Conservation (phyloP, 2,797 vertebrate genomes). For the Sebastes oblongus region DNA sequence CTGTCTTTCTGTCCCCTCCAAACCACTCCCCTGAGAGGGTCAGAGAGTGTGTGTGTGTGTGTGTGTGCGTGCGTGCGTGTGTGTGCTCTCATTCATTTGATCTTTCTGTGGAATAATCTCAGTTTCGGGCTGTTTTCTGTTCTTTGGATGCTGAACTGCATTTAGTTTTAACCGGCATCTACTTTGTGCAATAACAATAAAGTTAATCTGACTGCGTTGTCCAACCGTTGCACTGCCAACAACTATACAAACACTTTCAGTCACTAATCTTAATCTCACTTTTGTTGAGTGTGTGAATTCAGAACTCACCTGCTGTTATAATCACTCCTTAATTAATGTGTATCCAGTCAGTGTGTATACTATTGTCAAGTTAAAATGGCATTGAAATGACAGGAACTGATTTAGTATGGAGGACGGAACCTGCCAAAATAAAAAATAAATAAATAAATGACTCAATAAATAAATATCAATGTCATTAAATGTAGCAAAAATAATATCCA, state of each 20-base stretch:
- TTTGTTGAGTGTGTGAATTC: neutral
- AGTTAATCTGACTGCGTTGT: neutral
- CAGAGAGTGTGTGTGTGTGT: neutral
- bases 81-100: neutral
- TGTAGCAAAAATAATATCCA: too few relatives aligned
- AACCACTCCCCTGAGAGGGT: slow-evolving; percentile 17
- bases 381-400: neutral
- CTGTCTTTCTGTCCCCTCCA: slow-evolving; percentile 34
- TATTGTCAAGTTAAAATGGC: neutral
- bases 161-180: neutral
- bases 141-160: neutral
- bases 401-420: neutral
- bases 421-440: too few relatives aligned
- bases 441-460: too few relatives aligned
- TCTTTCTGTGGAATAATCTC: slow-evolving; percentile 8
- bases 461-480: too few relatives aligned
- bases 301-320: neutral
- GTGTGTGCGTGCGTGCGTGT: neutral
- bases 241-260: neutral
- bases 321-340: neutral
- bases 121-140: neutral
- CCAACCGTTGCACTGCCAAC: neutral
- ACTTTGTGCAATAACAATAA: neutral
- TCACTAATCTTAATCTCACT: neutral
- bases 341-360: neutral